Conservation (phyloP, 1,140 invertebrate species). For the Cotesia glomerata region DNA sequence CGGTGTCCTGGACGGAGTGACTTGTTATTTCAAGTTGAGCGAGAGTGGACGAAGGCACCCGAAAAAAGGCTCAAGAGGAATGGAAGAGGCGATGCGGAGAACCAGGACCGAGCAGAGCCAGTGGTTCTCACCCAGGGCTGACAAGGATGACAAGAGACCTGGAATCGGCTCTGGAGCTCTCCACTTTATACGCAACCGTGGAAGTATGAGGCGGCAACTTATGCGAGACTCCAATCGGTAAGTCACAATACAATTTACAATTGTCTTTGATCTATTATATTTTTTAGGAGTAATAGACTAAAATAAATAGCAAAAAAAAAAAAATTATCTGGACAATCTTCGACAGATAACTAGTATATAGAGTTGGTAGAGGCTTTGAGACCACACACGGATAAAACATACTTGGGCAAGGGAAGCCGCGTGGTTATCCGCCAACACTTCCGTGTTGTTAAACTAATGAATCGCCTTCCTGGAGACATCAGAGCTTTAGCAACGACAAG, state of each 20-base stretch:
- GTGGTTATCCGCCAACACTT: conserved; percentile 47
- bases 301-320: not conserved
- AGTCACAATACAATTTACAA: conserved; percentile 27
- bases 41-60: not conserved
- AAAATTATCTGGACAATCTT: not conserved
- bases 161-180: conserved; percentile 47
- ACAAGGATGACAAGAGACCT: conserved; percentile 47
- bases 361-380: conserved; percentile 29
- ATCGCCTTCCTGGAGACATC: conserved; percentile 52
- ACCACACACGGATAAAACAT: conserved; percentile 38
- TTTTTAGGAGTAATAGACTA: too few species aligned
- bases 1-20: conserved; percentile 6
- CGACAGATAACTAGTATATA: not conserved
- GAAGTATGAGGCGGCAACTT: conserved; percentile 52
- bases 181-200: conserved; percentile 55
- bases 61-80: conserved; percentile 25
- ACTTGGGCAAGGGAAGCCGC: conserved; percentile 25
- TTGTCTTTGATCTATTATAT: too few species aligned
- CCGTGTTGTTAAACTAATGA: conserved; percentile 63
- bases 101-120: conserved; percentile 41
- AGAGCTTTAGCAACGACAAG: conserved; percentile 11
- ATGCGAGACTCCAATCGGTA: conserved; percentile 54
- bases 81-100: conserved; percentile 48
- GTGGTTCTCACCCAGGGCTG: conserved; percentile 44
- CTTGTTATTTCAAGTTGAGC: not conserved